Base-by-base conservation (phyloP, 2,113 vertebrate species). In the Crotalus helleri region DNA sequence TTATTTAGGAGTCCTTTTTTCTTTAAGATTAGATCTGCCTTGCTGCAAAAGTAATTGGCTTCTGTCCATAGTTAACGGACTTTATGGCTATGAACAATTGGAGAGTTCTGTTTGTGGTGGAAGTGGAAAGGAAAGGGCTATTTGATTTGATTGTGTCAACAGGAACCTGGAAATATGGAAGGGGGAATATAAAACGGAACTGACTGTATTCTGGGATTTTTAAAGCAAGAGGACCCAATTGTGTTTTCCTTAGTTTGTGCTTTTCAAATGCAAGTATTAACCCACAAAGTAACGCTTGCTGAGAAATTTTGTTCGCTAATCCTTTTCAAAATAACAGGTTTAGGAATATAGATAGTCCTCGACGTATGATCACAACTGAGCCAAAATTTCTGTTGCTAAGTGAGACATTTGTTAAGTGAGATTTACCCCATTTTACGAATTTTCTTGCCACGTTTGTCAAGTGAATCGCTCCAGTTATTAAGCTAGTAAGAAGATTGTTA, bases 1-100 rank as follows among this genome's bases (percentile, higher is more conserved):
- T 95, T 96, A 39, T 95, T 95, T 92, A 74, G 90, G 86, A 90
- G 3, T 54, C 1, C 17, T 87, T 92, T 90, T 96, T 94, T 90
- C 9, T 3, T 85, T 93, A 87, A 90, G 88, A 92, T 95, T 91
- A 92, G 87, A 94, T 95, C 87, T 85, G 55, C 87, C 92, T 61
- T 85, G 39, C 88, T 49, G 69, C 55, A 3, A 69, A 88, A 92
- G 49, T 95, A 95, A 94, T 92, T 95, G 94, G 91, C 93, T 87
- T 74, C 57, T 69, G 55, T 93, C 90, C 91, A 92, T 81, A 26
- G 90, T 91, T 89, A 74, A 51, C 87, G 88, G 89, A 94, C 46
- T 90, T 90, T 61, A 53, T 53, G 90, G 92, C 90, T 69, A 59
- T 91, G 44, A 87, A 59, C 89, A 85, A 85, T 44, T 92, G 54